phyloP scores from a whole-genome alignment of 2,888 invertebrate species.

The Acleris literana region DNA sequence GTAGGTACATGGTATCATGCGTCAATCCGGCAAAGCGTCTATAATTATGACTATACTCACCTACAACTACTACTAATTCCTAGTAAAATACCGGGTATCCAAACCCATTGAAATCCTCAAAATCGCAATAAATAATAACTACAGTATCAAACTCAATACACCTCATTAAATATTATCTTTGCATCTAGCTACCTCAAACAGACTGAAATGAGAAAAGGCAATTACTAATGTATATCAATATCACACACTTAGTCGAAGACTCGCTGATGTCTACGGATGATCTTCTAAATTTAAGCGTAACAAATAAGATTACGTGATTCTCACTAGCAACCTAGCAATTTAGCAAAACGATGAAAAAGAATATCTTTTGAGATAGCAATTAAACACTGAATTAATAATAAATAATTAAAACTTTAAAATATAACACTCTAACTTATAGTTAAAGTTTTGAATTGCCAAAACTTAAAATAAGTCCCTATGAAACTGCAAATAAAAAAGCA shows the following conservation, averaged over 20 bases:
- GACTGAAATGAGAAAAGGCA: constrained; percentile 67
- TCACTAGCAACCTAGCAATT: constrained; percentile 56
- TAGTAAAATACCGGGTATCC: constrained; percentile 71
- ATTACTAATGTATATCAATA: constrained; percentile 63
- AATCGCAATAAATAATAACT: constrained; percentile 74
- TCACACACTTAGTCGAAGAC: constrained; percentile 71
- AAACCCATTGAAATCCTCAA: constrained; percentile 55
- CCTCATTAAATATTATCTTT: constrained; percentile 58
- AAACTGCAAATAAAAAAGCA: constrained; percentile 63
- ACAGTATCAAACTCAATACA: constrained; percentile 63
- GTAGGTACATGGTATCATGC: constrained; percentile 53
- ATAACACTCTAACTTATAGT: constrained; percentile 82
- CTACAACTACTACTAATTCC: constrained; percentile 66
- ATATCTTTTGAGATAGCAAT: constrained; percentile 67
- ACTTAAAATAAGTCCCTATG: constrained; percentile 81
- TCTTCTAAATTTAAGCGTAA: constrained; percentile 50
- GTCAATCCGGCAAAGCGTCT: constrained; percentile 70
- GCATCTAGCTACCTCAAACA: constrained; percentile 75
- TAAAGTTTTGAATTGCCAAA: constrained; percentile 82
- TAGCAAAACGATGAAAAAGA: constrained; percentile 54
- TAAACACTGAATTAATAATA: constrained; percentile 68
- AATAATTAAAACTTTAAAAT: constrained; percentile 73
- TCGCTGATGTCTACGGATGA: constrained; percentile 53
- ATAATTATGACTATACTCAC: constrained; percentile 65
- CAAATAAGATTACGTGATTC: constrained; percentile 56